These are phyloP conservation scores for Eurypyga helias DNA, from an alignment of 2,113 vertebrate species.

Conservation along the genomic window DNA sequence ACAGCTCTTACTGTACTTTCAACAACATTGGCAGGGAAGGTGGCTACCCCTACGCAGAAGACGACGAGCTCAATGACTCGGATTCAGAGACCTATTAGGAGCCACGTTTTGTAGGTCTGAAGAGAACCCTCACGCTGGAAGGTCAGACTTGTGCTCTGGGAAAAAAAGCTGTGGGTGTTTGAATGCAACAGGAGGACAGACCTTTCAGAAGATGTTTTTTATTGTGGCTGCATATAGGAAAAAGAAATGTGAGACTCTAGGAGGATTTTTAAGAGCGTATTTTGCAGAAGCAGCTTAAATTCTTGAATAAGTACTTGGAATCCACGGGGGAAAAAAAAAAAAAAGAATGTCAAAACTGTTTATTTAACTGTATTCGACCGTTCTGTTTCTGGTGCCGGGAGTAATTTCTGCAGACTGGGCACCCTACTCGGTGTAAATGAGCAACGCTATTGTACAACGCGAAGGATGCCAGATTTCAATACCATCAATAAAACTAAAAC, in stretches of 20 bases:
- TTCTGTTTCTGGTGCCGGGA: constrained; percentile 75
- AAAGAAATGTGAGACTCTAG: constrained; percentile 55
- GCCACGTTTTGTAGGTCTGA: not conserved
- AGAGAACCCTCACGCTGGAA: constrained; percentile 23
- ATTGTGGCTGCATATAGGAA: constrained; percentile 31
- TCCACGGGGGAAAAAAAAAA: constrained; percentile 32
- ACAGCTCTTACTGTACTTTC: constrained; percentile 94
- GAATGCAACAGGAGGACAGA: constrained; percentile 27
- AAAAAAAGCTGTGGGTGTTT: constrained; percentile 42
- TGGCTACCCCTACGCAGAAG: constrained; percentile 86
- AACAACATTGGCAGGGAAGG: constrained; percentile 93
- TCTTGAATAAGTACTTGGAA: constrained; percentile 73
- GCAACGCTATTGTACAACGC: constrained; percentile 66
- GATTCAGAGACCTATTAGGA: constrained; percentile 97
- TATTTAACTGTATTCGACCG: constrained; percentile 68
- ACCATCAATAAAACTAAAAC: constrained; percentile 72
- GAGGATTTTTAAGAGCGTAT: constrained; percentile 75
- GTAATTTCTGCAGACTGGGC: constrained; percentile 70
- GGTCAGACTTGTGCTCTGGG: constrained; percentile 60
- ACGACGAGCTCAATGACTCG: constrained; percentile 96
- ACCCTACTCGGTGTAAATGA: constrained; percentile 66
- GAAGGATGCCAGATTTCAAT: constrained; percentile 71
- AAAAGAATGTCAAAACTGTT: constrained; percentile 65
- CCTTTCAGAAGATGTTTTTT: constrained; percentile 61
- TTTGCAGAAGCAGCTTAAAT: constrained; percentile 76